Evolutionary conservation across 2,113 vertebrate species (phyloP), one percentile per base, ranked within the genome.

Genomic region (Myanophis thanlyinensis): DNA sequence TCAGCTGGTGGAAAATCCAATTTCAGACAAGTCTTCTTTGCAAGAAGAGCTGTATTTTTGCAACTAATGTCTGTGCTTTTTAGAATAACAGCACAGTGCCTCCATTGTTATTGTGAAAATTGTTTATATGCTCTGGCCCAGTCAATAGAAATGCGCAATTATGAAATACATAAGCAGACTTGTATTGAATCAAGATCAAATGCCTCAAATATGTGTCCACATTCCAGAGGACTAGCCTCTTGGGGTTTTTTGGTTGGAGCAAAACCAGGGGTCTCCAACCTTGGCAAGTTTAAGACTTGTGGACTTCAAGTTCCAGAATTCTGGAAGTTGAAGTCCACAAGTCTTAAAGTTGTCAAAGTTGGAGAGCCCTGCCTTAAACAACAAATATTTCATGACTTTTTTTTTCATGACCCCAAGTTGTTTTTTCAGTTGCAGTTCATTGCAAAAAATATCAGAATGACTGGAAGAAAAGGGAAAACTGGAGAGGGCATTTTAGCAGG

Each of bases 81-180:
- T 46, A 54, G 93, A 94, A n/a, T 88, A 54, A 52, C 91, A 84
- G 47, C 1, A 0, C 3, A 2, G 3, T 54, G n/a, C 20, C 62
- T 93, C 91, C 48, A 23, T 46, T 96, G 93, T 94, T 89, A 49
- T 91, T 94, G 53, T 47, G 18, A 92, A 93, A 93, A 94, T 15
- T 80, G 35, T 44, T 44, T 80, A 80, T 80, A 10, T 80, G 35
- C 18, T 44, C 3, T 96, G 13, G 44, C 44, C 35, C 92, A 59
- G 88, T 93, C 90, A 48, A 3, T 94, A 54, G 91, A 93, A 95
- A 87, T 10, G 47, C 46, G 48, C 30, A 27, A 15, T 89, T 59
- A 85, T 52, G 11, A 91, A 89, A 27, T 59, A 1, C 0, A 6
- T 51, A 85, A n/a, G 0, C 93, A n/a, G n/a, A 90, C 95, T 52